These are phyloP conservation scores for Agapornis roseicollis DNA, from an alignment of 2,113 vertebrate genomes.

Conservation along the genomic window DNA sequence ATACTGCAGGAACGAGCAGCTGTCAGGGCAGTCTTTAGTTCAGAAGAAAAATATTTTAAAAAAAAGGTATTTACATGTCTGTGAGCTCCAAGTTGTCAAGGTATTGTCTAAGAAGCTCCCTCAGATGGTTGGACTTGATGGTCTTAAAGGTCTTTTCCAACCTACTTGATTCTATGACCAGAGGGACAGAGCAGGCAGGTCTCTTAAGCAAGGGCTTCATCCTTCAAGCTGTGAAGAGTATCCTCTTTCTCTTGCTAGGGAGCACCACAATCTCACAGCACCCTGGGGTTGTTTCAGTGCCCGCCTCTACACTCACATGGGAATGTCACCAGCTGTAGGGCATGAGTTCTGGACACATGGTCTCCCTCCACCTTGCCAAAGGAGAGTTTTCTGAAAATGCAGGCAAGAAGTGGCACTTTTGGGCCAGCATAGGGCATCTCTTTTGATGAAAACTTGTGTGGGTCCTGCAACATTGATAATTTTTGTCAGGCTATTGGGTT, in stretches of 20 bases:
- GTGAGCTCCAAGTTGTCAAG: neutral
- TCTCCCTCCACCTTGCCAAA: neutral
- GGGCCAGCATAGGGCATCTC: neutral
- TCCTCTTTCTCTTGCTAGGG: neutral
- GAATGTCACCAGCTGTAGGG: neutral
- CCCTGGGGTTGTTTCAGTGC: neutral
- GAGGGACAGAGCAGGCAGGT: neutral
- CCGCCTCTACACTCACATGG: neutral
- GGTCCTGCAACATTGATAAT: neutral
- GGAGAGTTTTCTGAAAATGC: neutral
- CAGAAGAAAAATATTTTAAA: neutral
- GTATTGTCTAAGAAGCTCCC: neutral
- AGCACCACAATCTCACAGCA: neutral
- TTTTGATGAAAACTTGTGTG: neutral
- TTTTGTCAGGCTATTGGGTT: neutral
- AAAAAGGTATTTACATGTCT: neutral
- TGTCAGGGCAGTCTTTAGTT: neutral
- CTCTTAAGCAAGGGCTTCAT: neutral
- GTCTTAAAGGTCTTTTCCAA: neutral
- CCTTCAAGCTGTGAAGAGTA: neutral
- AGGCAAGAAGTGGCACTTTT: neutral
- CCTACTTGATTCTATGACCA: neutral
- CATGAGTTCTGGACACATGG: neutral
- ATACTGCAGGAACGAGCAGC: neutral
- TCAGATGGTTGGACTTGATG: neutral